Evolutionary conservation across 2,888 invertebrate genomes (phyloP).

Genomic region (Piscicola geometra): DNA sequence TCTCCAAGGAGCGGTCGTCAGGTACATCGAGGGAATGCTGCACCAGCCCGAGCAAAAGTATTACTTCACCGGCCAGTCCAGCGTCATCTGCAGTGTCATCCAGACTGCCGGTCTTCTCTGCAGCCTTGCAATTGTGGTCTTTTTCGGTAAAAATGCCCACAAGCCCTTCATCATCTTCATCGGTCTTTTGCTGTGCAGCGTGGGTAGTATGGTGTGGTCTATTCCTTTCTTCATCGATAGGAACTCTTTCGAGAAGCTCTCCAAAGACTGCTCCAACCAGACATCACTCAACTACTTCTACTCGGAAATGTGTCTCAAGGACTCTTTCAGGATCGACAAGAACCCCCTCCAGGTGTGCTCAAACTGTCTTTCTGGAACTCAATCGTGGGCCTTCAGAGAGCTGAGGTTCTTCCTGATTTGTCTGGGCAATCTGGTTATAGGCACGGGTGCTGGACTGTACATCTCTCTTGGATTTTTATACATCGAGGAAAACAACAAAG

Average conservation of each 20-base stretch:
- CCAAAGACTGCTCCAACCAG: neutral
- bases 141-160: slow-evolving; percentile 25
- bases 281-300: slow-evolving; percentile 11
- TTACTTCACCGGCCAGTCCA: slow-evolving; percentile 5
- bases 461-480: slow-evolving; percentile 37
- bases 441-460: slow-evolving; percentile 35
- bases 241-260: slow-evolving; percentile 8
- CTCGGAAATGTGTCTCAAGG: slow-evolving; percentile 25
- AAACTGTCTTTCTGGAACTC: neutral
- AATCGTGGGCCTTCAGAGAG: slow-evolving; percentile 30
- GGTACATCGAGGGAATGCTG: slow-evolving; percentile 31
- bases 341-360: neutral
- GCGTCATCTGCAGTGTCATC: slow-evolving; percentile 18
- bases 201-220: slow-evolving; percentile 34
- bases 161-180: slow-evolving; percentile 30
- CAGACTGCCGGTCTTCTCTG: slow-evolving; percentile 16
- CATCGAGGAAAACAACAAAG: slow-evolving; percentile 34
- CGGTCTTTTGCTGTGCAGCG: slow-evolving; percentile 17
- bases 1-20: slow-evolving; percentile 20
- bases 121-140: slow-evolving; percentile 23
- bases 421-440: slow-evolving; percentile 35
- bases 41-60: slow-evolving; percentile 33
- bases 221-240: slow-evolving; percentile 33
- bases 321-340: neutral
- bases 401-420: slow-evolving; percentile 27